Evolutionary conservation across 2,888 invertebrate species (phyloP).

Genomic region (Drosophila paramelanica): DNA sequence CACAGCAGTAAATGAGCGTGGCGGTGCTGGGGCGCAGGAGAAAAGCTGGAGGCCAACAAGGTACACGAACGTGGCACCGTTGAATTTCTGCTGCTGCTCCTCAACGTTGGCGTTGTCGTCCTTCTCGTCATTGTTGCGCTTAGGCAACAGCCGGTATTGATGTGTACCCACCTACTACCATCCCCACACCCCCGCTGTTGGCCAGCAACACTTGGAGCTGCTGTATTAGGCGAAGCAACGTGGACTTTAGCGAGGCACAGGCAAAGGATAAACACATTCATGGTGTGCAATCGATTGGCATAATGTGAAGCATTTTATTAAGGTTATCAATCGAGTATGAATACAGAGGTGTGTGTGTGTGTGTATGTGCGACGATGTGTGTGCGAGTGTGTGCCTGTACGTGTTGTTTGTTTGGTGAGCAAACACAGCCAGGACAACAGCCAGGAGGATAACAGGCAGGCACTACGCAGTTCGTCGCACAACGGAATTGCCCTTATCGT

Average conservation of each 20-base stretch:
- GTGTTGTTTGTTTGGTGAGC: slow-evolving; percentile 69
- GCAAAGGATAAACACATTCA: slow-evolving; percentile 81
- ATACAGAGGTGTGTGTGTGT: slow-evolving; percentile 46
- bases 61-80: slow-evolving; percentile 56
- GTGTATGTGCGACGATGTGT: slow-evolving; percentile 16
- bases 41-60: slow-evolving; percentile 58
- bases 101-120: slow-evolving; percentile 23
- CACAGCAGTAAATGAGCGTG: slow-evolving; percentile 75
- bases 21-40: slow-evolving; percentile 30
- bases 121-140: slow-evolving; percentile 65
- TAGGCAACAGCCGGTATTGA: slow-evolving; percentile 76
- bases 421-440: slow-evolving; percentile 57
- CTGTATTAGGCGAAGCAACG: slow-evolving; percentile 53
- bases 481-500: slow-evolving; percentile 63
- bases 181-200: background rate
- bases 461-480: slow-evolving; percentile 24
- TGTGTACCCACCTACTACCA: slow-evolving; percentile 40
- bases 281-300: slow-evolving; percentile 82
- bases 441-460: slow-evolving; percentile 27
- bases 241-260: slow-evolving; percentile 46
- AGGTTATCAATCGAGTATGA: slow-evolving; percentile 79
- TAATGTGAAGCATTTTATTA: slow-evolving; percentile 82
- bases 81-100: slow-evolving; percentile 32
- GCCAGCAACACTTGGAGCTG: slow-evolving; percentile 10
- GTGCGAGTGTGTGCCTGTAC: slow-evolving; percentile 39